Evolutionary conservation across 2,113 vertebrate genomes (phyloP).

Genomic region (Ptychochromis oligacanthus): DNA sequence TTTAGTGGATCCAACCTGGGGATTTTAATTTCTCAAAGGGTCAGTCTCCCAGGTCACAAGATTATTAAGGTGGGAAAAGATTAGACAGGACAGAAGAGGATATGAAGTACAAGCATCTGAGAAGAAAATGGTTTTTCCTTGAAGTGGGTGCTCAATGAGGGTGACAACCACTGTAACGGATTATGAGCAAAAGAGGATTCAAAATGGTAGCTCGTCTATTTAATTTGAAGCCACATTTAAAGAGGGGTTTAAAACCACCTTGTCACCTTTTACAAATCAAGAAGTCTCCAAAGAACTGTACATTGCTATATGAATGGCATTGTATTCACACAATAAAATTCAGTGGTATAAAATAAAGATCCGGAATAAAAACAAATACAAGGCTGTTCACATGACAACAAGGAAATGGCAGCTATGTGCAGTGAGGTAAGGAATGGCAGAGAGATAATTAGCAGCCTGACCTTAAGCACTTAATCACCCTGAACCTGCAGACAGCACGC

Average conservation of each 20-base stretch:
- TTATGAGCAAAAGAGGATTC: slow-evolving; percentile 5
- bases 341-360: slow-evolving; percentile 23
- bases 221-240: background rate
- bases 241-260: background rate
- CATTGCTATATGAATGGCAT: background rate
- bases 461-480: slow-evolving; percentile 79
- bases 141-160: background rate
- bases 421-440: slow-evolving; percentile 65
- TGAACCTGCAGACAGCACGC: slow-evolving; percentile 67
- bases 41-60: background rate
- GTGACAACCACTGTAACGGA: slow-evolving; percentile 11
- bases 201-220: background rate
- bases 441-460: slow-evolving; percentile 76
- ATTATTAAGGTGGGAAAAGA: background rate
- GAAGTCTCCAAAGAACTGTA: background rate
- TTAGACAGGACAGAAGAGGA: background rate
- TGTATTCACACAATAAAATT: background rate
- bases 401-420: slow-evolving; percentile 59
- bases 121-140: background rate
- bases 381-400: slow-evolving; percentile 66
- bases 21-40: background rate
- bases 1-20: background rate
- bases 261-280: background rate
- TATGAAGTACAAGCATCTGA: background rate
- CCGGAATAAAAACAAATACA: slow-evolving; percentile 53